Conservation (phyloP, 92 coral and sea anemone species). For the Scolanthus callimorphus region DNA sequence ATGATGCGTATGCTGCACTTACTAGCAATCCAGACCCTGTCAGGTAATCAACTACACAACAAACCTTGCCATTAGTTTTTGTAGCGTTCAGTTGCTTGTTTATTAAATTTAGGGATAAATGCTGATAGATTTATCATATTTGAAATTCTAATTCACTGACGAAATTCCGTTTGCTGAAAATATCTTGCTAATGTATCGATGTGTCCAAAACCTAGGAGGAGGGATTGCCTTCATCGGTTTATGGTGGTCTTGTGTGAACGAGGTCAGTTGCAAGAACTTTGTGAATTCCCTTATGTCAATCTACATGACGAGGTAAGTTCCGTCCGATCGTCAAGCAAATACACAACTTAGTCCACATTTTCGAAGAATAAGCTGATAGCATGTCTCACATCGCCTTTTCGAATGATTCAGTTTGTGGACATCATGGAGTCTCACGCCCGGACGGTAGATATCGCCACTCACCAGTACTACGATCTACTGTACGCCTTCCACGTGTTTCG, state of each 20-base stretch:
- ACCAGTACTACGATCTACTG: conserved; percentile 81
- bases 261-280: conserved; percentile 76
- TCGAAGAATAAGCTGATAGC: too few relatives aligned
- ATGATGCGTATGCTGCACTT: conserved; percentile 85
- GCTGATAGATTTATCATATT: too few relatives aligned
- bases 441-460: conserved; percentile 93
- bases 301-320: conserved; percentile 85
- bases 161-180: too few relatives aligned
- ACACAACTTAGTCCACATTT: too few relatives aligned
- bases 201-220: too few relatives aligned
- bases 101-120: too few relatives aligned
- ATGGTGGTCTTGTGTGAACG: conserved; percentile 95
- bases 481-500: conserved; percentile 93
- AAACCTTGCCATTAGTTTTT: background rate
- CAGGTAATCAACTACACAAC: conserved; percentile 39
- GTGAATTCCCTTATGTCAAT: conserved; percentile 91
- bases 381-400: too few relatives aligned
- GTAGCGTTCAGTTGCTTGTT: too few relatives aligned
- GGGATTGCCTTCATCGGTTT: conserved; percentile 95
- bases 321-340: too few relatives aligned
- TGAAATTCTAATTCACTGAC: too few relatives aligned
- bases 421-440: conserved; percentile 98
- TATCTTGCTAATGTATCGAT: too few relatives aligned
- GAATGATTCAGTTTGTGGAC: conserved; percentile 89
- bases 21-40: conserved; percentile 88